Conservation (phyloP, 2,113 vertebrate species). For the Telmatochromis brachygnathus region DNA sequence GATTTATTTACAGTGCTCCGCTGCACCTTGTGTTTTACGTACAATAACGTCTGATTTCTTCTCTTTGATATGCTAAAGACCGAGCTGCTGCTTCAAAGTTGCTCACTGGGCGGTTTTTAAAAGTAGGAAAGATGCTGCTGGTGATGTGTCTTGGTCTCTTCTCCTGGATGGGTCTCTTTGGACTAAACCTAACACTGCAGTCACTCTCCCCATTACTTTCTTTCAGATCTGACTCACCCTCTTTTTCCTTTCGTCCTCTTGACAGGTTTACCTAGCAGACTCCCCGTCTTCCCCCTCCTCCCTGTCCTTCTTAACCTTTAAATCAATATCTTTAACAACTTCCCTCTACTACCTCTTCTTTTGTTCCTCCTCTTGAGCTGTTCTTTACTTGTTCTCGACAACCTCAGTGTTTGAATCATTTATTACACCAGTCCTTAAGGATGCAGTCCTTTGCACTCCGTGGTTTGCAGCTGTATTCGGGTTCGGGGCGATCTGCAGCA, state of each 20-base stretch:
- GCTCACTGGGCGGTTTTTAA: not conserved
- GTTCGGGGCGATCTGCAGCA: not conserved
- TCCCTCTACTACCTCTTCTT: not conserved
- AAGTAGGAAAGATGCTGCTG: not conserved
- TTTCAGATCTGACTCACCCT: not conserved
- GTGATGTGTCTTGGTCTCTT: slow-evolving; percentile 16
- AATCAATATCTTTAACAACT: not conserved
- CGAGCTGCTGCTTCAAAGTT: not conserved
- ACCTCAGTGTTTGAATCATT: slow-evolving; percentile 58
- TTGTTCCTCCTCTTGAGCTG: not conserved
- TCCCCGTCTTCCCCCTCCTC: not conserved
- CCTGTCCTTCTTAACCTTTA: not conserved
- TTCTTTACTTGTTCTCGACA: not conserved
- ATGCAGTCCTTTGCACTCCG: slow-evolving; percentile 36
- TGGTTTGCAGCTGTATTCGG: slow-evolving; percentile 28
- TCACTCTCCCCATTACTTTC: not conserved
- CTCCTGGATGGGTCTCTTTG: not conserved
- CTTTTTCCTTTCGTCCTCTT: not conserved
- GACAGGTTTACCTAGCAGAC: not conserved
- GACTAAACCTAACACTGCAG: slow-evolving; percentile 19
- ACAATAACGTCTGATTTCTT: not conserved
- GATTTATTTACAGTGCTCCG: slow-evolving; percentile 41
- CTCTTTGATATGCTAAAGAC: not conserved
- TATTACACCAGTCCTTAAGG: slow-evolving; percentile 50
- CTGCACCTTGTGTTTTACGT: slow-evolving; percentile 33